phyloP scores from a whole-genome alignment of 2,888 invertebrate genomes.

The Micropterix aruncella region DNA sequence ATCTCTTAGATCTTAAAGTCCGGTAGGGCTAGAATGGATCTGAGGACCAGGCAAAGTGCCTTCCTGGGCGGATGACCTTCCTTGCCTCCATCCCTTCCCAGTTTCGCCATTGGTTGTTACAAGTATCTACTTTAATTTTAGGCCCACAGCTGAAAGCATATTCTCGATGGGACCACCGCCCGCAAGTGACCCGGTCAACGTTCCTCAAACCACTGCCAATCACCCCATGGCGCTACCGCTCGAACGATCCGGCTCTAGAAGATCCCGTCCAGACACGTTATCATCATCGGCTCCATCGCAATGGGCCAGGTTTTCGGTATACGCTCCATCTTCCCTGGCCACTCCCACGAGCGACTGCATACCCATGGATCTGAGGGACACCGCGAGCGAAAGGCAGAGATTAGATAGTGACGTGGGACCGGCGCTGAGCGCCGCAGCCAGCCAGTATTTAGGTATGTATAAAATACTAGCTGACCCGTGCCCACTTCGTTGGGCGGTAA shows the following conservation, averaged over 20 bases:
- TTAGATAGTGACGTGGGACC: conserved; percentile 37
- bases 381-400: conserved; percentile 19
- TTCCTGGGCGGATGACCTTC: too few relatives aligned
- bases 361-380: conserved; percentile 18
- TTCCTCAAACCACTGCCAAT: conserved; percentile 23
- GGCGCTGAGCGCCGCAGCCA: conserved; percentile 33
- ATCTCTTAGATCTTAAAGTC: too few relatives aligned
- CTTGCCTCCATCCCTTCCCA: too few relatives aligned
- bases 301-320: background rate
- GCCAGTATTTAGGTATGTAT: conserved; percentile 31
- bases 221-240: background rate
- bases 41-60: too few relatives aligned
- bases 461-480: too few relatives aligned
- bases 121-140: conserved; percentile 19
- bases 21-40: too few relatives aligned
- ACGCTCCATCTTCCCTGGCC: conserved; percentile 6
- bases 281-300: background rate
- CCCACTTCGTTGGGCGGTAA: too few relatives aligned
- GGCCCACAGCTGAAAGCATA: conserved; percentile 49
- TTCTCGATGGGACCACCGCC: conserved; percentile 44
- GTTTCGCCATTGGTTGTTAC: too few relatives aligned
- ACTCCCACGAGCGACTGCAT: conserved; percentile 16
- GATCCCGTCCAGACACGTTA: background rate
- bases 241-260: background rate
- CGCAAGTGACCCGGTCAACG: conserved; percentile 48